A percentile compares a stretch with the other conserved stretches of the same genome.
Evolutionary conservation across 2,888 invertebrate species (phyloP).

Genomic region (Nomada fabriciana): DNA sequence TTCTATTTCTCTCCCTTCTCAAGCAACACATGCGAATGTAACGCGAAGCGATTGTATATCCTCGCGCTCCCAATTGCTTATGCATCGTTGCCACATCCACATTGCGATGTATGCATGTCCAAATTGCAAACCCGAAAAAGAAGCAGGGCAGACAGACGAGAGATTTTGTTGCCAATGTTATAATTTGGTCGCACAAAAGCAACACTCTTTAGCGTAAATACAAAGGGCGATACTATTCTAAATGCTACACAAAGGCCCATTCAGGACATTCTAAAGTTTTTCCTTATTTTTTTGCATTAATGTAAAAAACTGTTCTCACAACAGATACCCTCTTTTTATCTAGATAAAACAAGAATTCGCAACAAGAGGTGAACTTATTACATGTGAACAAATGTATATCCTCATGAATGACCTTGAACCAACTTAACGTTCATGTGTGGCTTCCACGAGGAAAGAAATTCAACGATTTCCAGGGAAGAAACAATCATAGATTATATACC

Average conservation of each 20-base stretch:
- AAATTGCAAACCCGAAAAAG: slow-evolving; percentile 13
- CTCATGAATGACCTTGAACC: slow-evolving; percentile 61
- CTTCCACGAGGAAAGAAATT: slow-evolving; percentile 60
- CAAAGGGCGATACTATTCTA: too few species aligned
- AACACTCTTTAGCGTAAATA: too few species aligned
- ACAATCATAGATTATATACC: slow-evolving; percentile 1
- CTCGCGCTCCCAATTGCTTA: slow-evolving; percentile 44
- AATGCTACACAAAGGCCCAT: neutral
- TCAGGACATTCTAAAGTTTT: neutral
- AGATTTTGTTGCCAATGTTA: neutral
- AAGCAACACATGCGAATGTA: slow-evolving; percentile 33
- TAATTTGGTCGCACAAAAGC: neutral
- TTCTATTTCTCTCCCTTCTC: slow-evolving; percentile 31
- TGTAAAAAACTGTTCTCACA: neutral
- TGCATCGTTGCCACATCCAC: slow-evolving; percentile 43
- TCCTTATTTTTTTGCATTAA: neutral
- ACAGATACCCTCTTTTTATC: neutral
- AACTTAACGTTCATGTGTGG: slow-evolving; percentile 47
- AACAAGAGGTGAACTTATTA: slow-evolving; percentile 5
- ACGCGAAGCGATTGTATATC: slow-evolving; percentile 26
- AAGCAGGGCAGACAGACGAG: neutral
- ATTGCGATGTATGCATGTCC: slow-evolving; percentile 2
- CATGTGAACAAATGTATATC: slow-evolving; percentile 11
- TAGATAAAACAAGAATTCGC: neutral
- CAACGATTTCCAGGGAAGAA: slow-evolving; percentile 59